Conservation (phyloP, 2,888 invertebrate genomes). For the Morpho deidamia region DNA sequence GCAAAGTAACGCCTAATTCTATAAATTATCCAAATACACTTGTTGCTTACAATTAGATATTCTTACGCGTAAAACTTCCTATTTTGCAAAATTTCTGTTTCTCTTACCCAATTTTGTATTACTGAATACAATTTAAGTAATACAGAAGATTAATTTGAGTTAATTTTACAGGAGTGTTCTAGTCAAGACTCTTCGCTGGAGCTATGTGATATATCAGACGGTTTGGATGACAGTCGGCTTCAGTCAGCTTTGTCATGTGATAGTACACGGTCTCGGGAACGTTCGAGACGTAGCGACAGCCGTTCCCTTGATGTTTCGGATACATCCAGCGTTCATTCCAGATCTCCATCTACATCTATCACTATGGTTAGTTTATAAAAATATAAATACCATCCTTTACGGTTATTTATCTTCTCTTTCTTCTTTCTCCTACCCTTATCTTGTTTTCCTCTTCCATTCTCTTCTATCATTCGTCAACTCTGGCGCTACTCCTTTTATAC, state of each 20-base stretch:
- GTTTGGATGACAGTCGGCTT: constrained; percentile 62
- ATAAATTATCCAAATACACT: too few relatives aligned
- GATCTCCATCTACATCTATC: constrained; percentile 68
- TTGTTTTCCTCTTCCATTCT: too few relatives aligned
- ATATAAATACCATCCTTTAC: too few relatives aligned
- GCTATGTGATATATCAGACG: constrained; percentile 64
- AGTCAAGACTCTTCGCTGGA: constrained; percentile 75
- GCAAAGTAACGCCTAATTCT: too few relatives aligned
- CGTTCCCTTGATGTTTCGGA: constrained; percentile 70
- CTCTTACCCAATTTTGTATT: too few relatives aligned
- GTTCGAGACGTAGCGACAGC: constrained; percentile 67
- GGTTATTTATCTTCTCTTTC: too few relatives aligned
- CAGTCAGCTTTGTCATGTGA: constrained; percentile 71
- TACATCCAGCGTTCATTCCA: constrained; percentile 63
- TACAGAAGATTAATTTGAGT: background rate
- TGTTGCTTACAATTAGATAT: too few relatives aligned
- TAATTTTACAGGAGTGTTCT: constrained; percentile 66
- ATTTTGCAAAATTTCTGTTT: too few relatives aligned
- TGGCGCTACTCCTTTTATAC: too few relatives aligned
- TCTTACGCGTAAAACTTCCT: too few relatives aligned
- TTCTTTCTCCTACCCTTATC: too few relatives aligned
- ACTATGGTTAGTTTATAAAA: constrained; percentile 48
- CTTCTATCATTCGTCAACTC: too few relatives aligned
- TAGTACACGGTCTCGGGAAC: constrained; percentile 58
- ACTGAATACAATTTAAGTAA: background rate